A percentile compares a stretch with the other conserved stretches of the same genome.
Conservation (phyloP, 2,797 vertebrate genomes). For the Neomorphus geoffroyi region DNA sequence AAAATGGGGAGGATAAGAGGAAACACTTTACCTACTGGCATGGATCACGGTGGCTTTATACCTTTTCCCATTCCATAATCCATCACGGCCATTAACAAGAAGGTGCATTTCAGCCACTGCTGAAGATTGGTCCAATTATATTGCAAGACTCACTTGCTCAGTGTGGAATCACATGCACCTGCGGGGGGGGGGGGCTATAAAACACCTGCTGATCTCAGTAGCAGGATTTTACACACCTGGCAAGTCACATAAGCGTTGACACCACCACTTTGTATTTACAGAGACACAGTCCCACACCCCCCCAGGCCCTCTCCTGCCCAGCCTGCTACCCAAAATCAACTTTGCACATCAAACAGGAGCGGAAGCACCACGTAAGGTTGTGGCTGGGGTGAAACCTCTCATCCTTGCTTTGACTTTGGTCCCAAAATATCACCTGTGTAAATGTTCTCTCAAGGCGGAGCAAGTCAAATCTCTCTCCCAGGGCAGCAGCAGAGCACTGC, state of each 20-base stretch:
- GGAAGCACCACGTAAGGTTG: background rate
- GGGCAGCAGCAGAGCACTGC: background rate
- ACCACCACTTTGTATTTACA: rapidly evolving
- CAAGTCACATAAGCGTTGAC: background rate
- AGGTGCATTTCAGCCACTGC: background rate
- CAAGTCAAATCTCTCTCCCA: background rate
- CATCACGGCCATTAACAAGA: background rate
- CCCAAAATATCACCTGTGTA: background rate
- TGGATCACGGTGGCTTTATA: rapidly evolving
- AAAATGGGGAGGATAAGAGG: too few relatives aligned
- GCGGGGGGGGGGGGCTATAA: rapidly evolving
- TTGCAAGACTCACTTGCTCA: background rate
- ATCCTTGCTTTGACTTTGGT: background rate
- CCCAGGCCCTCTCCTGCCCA: background rate
- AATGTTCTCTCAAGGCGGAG: background rate
- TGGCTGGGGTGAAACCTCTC: background rate
- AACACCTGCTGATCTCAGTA: background rate
- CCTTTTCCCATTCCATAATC: background rate
- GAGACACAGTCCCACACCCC: rapidly evolving
- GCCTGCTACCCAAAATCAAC: background rate
- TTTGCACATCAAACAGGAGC: background rate
- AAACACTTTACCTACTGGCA: background rate
- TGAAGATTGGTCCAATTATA: rapidly evolving
- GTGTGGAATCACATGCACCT: background rate
- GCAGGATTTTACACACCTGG: background rate